Conservation (phyloP, 2,797 vertebrate species). For the Sebastes oblongus region DNA sequence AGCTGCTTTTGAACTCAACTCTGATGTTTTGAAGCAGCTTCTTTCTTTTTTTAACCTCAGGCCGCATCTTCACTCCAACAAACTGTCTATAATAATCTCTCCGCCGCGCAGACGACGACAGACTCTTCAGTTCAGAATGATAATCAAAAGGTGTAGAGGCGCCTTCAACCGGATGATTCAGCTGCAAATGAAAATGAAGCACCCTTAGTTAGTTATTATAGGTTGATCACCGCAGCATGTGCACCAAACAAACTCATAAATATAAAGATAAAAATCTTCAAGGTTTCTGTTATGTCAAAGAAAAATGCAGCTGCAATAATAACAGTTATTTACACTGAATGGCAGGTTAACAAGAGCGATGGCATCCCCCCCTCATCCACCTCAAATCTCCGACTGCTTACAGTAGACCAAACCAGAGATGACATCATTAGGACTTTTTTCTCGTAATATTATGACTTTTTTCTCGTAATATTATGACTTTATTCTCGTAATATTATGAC, state of each 20-base stretch:
- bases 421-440: too few relatives aligned
- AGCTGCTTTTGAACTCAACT: constrained; percentile 22
- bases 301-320: too few relatives aligned
- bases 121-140: not conserved
- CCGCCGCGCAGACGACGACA: not conserved
- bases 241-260: not conserved
- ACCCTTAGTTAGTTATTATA: not conserved
- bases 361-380: too few relatives aligned
- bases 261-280: not conserved
- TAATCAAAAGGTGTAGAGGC: not conserved
- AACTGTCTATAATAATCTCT: not conserved
- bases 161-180: not conserved
- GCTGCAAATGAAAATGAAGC: too few relatives aligned
- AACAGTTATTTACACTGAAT: too few relatives aligned
- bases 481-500: too few relatives aligned
- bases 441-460: accelerated
- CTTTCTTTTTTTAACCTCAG: not conserved
- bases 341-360: too few relatives aligned
- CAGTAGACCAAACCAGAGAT: too few relatives aligned
- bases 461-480: too few relatives aligned
- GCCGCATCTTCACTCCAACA: not conserved
- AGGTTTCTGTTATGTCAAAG: too few relatives aligned
- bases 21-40: not conserved
- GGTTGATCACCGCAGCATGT: too few relatives aligned
- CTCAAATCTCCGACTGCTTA: too few relatives aligned